Percentiles rank a stretch among this genome's conserved stretches.
Conservation (phyloP, 2,888 invertebrate species). For the Tiliacea citrago region DNA sequence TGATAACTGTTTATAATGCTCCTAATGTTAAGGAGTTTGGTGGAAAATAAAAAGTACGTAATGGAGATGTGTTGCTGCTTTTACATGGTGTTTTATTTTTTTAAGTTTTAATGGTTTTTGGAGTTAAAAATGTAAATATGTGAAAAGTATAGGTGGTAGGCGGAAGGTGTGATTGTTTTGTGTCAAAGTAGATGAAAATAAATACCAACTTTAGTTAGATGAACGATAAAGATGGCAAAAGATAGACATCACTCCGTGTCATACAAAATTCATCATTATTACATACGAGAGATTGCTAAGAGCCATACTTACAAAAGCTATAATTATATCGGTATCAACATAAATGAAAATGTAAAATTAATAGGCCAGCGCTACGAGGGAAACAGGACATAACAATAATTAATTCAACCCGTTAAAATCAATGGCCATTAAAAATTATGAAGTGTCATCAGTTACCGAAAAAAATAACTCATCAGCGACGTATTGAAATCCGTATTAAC, state of each 20-base stretch:
- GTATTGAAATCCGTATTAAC: conserved; percentile 59
- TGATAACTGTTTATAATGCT: conserved; percentile 74
- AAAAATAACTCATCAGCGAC: conserved; percentile 51
- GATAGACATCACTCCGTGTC: not conserved
- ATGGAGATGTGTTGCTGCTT: conserved; percentile 45
- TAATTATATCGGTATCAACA: conserved; percentile 17
- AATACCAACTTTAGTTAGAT: not conserved
- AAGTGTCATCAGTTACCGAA: conserved; percentile 47
- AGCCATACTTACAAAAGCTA: not conserved
- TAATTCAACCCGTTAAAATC: conserved; percentile 45
- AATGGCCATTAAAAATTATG: conserved; percentile 54
- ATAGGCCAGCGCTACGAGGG: conserved; percentile 24
- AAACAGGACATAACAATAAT: conserved; percentile 41
- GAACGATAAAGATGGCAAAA: not conserved
- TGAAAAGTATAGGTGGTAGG: not conserved
- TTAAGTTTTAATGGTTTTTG: conserved; percentile 12
- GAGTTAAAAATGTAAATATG: not conserved
- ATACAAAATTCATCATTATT: not conserved
- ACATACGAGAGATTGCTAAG: not conserved
- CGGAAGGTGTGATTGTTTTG: not conserved
- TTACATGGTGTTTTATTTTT: conserved; percentile 21
- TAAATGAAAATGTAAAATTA: conserved; percentile 32
- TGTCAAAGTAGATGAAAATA: not conserved
- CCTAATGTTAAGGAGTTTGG: conserved; percentile 69
- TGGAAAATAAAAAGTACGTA: conserved; percentile 55